phyloP scores from a whole-genome alignment of 53 echinoderm and acorn worm genomes.

The Patiria pectinifera region DNA sequence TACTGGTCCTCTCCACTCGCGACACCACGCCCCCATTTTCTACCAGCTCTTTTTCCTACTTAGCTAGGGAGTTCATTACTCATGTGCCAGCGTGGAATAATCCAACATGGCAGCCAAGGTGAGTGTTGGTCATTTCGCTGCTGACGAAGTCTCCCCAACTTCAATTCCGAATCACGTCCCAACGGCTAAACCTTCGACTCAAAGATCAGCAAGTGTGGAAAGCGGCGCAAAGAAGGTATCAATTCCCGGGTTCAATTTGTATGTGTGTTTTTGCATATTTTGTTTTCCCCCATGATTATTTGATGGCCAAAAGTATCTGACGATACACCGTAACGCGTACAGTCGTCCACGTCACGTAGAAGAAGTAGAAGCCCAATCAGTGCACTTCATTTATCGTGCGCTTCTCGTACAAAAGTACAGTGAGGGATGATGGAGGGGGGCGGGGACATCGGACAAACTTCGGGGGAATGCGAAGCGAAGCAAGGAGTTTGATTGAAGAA shows the following conservation, averaged over 20 bases:
- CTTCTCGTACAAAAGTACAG: too few species aligned
- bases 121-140: conserved; percentile 56
- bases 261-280: background rate
- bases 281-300: background rate
- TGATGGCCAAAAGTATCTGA: background rate
- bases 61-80: conserved; percentile 46
- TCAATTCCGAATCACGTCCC: conserved; percentile 60
- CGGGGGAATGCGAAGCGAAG: too few species aligned
- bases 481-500: too few species aligned
- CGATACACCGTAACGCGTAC: too few species aligned
- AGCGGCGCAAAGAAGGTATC: conserved; percentile 76
- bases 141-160: conserved; percentile 71
- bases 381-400: too few species aligned
- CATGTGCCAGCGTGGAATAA: conserved; percentile 89
- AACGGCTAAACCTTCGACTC: conserved; percentile 23
- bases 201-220: conserved; percentile 58
- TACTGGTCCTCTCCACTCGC: background rate
- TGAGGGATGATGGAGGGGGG: too few species aligned
- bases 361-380: too few species aligned
- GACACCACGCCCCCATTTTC: conserved; percentile 14
- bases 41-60: conserved; percentile 9
- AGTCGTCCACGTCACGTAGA: too few species aligned
- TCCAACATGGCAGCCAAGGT: conserved; percentile 82
- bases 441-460: too few species aligned
- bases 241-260: background rate